Conservation (phyloP, 2,888 invertebrate genomes). For the Imbricaverruca yamaguchii region DNA sequence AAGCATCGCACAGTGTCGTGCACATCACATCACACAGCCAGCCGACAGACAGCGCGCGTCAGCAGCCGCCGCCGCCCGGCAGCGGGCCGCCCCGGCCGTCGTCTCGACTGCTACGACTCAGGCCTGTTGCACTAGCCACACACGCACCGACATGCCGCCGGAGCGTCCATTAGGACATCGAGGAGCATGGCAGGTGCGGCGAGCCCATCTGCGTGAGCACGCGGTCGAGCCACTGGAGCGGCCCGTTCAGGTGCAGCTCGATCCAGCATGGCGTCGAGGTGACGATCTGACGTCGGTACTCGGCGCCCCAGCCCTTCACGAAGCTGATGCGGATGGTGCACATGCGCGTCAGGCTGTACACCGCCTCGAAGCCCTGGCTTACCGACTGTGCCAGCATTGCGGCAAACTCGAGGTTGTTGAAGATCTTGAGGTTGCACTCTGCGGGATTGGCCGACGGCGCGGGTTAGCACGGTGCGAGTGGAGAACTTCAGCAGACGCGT, state of each 20-base stretch:
- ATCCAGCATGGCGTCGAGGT: constrained; percentile 99
- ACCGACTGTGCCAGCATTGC: constrained; percentile 89
- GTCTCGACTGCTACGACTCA: no score
- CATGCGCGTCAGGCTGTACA: constrained; percentile 95
- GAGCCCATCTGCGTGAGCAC: constrained; percentile 97
- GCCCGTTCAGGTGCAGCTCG: constrained; percentile 94
- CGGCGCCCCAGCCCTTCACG: constrained; percentile 57
- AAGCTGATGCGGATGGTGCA: constrained; percentile 99
- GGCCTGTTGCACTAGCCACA: no score
- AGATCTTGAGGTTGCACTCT: constrained; percentile 94
- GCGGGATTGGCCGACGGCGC: constrained; percentile 31
- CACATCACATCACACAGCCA: no score
- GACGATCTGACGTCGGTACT: constrained; percentile 78
- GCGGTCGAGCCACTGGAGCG: constrained; percentile 91
- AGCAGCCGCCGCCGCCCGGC: no score
- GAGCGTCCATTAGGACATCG: constrained; percentile 62
- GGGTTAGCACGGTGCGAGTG: no score
- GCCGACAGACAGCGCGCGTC: no score
- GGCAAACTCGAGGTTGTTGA: constrained; percentile 98
- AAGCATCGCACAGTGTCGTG: no score
- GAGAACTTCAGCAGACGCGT: no score
- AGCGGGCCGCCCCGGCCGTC: no score
- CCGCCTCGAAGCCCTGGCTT: constrained; percentile 95
- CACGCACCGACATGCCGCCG: not conserved
- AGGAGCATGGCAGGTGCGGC: constrained; percentile 86